A percentile compares a stretch with the other conserved stretches of the same genome.
phyloP scores from a whole-genome alignment of 2,797 vertebrate species.

The Oryzias dopingdopingensis region DNA sequence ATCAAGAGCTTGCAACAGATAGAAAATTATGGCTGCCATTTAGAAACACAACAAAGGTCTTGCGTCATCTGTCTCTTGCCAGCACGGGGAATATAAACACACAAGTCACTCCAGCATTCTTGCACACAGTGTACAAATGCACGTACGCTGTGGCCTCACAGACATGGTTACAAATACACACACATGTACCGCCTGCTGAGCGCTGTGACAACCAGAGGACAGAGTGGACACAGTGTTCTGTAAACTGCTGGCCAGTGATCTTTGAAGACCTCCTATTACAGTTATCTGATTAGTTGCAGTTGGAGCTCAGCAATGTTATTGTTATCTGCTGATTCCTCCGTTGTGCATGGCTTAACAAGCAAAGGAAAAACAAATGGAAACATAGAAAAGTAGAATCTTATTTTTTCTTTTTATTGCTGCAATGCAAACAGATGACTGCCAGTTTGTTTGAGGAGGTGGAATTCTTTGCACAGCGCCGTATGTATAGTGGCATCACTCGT shows the following conservation, averaged over 20 bases:
- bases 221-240: slow-evolving; percentile 66
- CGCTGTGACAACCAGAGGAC: slow-evolving; percentile 57
- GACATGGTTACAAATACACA: slow-evolving; percentile 24
- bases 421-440: neutral
- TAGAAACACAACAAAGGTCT: slow-evolving; percentile 66
- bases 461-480: slow-evolving; percentile 18
- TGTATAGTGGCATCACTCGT: slow-evolving; percentile 17
- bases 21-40: slow-evolving; percentile 57
- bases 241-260: slow-evolving; percentile 64
- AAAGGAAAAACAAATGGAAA: neutral
- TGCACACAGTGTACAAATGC: slow-evolving; percentile 31
- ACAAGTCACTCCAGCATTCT: slow-evolving; percentile 29
- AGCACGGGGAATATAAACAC: slow-evolving; percentile 53
- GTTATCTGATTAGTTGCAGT: slow-evolving; percentile 64
- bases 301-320: slow-evolving; percentile 31
- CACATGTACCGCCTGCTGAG: slow-evolving; percentile 43
- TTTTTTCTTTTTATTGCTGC: neutral
- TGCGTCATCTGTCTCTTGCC: slow-evolving; percentile 54
- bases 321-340: slow-evolving; percentile 4
- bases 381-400: neutral
- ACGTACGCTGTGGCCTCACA: slow-evolving; percentile 33
- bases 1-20: slow-evolving; percentile 60
- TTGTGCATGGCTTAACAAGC: slow-evolving; percentile 1
- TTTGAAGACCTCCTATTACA: slow-evolving; percentile 51
- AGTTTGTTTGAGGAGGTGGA: slow-evolving; percentile 14